Percentiles rank a stretch among this genome's conserved stretches.
phyloP scores from a whole-genome alignment of 2,113 vertebrate species.

The Nannobrachium achirus region DNA sequence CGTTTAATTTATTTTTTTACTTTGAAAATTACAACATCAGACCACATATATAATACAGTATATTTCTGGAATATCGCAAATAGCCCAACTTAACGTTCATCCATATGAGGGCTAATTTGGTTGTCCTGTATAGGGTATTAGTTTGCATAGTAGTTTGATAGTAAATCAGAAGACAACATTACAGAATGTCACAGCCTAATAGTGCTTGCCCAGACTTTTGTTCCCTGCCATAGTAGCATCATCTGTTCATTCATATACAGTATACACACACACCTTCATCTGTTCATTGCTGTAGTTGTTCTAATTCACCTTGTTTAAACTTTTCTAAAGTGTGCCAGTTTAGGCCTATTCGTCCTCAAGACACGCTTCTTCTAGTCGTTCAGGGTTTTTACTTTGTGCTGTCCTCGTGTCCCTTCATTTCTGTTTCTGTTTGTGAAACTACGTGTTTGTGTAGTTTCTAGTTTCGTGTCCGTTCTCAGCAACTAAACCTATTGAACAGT shows the following conservation, averaged over 20 bases:
- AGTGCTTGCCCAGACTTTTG: conserved; percentile 39
- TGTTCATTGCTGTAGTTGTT: not conserved
- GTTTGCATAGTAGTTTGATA: conserved; percentile 66
- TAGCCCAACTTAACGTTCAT: conserved; percentile 66
- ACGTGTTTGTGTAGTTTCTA: too few species aligned
- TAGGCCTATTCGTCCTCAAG: conserved; percentile 60
- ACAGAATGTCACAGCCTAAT: conserved; percentile 49
- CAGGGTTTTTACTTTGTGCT: not conserved
- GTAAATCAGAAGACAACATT: conserved; percentile 49
- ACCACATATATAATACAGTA: too few species aligned
- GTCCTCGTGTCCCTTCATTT: too few species aligned
- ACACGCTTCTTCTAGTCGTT: conserved; percentile 73
- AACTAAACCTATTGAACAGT: too few species aligned
- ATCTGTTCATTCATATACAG: too few species aligned
- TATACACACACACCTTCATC: too few species aligned
- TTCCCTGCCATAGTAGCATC: conserved; percentile 42
- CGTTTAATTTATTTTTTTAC: too few species aligned
- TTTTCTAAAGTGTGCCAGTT: conserved; percentile 41
- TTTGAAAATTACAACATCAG: conserved; percentile 64
- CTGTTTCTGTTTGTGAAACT: too few species aligned
- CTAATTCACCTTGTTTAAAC: too few species aligned
- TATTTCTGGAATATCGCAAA: conserved; percentile 58
- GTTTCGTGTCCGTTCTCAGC: too few species aligned
- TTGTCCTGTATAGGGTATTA: conserved; percentile 51
- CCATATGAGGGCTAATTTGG: conserved; percentile 66